Evolutionary conservation across 1,140 invertebrate species (phyloP), one percentile per base, ranked within the genome.

Genomic region (Drosophila nikananu): DNA sequence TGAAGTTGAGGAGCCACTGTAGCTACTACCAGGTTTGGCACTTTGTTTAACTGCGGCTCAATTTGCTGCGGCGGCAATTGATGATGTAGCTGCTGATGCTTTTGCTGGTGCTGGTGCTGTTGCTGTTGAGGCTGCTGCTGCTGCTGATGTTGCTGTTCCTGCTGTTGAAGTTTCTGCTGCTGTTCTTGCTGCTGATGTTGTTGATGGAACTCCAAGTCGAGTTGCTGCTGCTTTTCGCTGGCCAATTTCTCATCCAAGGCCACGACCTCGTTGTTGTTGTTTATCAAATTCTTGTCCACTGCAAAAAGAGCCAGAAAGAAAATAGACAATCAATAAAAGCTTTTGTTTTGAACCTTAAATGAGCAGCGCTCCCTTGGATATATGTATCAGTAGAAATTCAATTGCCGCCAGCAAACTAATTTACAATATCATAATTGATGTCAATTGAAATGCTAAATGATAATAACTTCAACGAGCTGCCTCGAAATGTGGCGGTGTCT

Each of bases 351-450:
- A 10, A 49, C 23, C 25, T 59, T 27, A 74, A 73, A 57, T 67
- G 12, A 42, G 32, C 25, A 73, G 37, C 13, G 25, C 8, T 23
- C 42, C 42, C 8, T 23, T 60, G 32, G 51, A 61, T 49, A 60
- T 17, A 35, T 52, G n/a, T 17, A 35, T 52, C 13, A 21, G 9
- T 17, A 25, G 27, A 49, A 49, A 72, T 78, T 59, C 79, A 79
- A 83, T 81, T 90, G 75, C 78, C 44, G 41, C 52, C 58, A 60
- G 74, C 71, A 74, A 82, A 90, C 78, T 77, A 91, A 90, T 90
- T 89, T 90, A 82, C 65, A 80, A 77, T 64, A 80, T 71, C 76
- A 84, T 90, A 90, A 90, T 90, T 90, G 86, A 75, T 75, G 83
- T 67, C 86, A 90, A 90, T 90, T 90, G 86, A 57, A 57, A 86